A percentile compares a stretch with the other conserved stretches of the same genome.
phyloP scores from a whole-genome alignment of 2,797 vertebrate genomes.

The Columba guinea region DNA sequence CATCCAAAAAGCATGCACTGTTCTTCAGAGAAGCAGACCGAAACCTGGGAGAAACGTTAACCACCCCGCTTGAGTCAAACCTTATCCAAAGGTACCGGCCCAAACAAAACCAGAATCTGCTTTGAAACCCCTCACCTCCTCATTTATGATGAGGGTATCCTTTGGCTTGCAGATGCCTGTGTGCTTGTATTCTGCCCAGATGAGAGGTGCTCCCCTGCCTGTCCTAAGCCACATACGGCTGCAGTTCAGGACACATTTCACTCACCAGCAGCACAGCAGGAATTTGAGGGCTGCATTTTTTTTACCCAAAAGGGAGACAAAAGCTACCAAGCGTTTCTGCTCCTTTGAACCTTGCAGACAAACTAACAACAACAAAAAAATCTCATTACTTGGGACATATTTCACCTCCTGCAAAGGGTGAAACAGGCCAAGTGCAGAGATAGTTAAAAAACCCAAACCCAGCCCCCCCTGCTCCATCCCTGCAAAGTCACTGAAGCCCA shows the following conservation, averaged over 20 bases:
- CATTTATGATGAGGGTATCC: not conserved
- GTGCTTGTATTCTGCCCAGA: not conserved
- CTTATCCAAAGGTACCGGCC: not conserved
- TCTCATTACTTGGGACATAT: constrained; percentile 44
- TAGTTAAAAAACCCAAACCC: not conserved
- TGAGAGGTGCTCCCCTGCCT: not conserved
- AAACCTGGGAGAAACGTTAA: not conserved
- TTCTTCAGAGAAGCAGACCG: not conserved
- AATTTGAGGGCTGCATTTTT: constrained; percentile 19
- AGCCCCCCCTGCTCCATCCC: not conserved
- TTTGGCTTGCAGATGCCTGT: not conserved
- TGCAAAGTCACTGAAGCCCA: not conserved
- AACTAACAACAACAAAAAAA: not conserved
- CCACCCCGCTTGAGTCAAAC: not conserved
- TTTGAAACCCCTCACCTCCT: not conserved
- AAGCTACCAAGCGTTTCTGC: not conserved
- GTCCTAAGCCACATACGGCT: not conserved
- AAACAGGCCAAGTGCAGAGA: constrained; percentile 5
- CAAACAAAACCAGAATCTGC: not conserved
- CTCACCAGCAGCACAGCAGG: not conserved
- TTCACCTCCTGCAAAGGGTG: constrained; percentile 56
- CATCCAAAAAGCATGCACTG: not conserved
- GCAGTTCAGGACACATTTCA: not conserved
- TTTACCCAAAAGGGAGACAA: not conserved
- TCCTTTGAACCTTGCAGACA: constrained; percentile 27